A percentile compares a stretch with the other conserved stretches of the same genome.
Evolutionary conservation across 2,797 vertebrate genomes (phyloP).

Genomic region (Merluccius polli): DNA sequence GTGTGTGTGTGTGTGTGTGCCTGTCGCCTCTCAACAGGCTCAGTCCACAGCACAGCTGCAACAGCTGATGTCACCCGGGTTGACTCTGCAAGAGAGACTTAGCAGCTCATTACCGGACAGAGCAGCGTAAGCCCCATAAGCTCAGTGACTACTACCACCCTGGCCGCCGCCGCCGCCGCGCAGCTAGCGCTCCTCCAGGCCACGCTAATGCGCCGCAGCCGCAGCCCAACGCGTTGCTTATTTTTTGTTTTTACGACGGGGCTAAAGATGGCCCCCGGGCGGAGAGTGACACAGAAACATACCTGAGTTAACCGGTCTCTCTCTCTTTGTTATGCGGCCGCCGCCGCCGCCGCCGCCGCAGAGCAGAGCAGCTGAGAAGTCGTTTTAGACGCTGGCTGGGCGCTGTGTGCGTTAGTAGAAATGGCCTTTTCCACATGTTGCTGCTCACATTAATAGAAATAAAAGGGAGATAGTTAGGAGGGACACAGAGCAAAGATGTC

Average conservation of each 20-base stretch:
- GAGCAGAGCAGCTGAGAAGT: constrained; percentile 41
- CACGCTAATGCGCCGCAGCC: constrained; percentile 23
- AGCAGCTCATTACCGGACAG: constrained; percentile 61
- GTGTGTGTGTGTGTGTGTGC: constrained; percentile 15
- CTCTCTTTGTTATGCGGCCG: constrained; percentile 20
- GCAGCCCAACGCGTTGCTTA: not conserved
- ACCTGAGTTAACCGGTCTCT: constrained; percentile 42
- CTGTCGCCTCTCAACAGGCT: constrained; percentile 48
- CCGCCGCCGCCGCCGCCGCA: too few relatives aligned
- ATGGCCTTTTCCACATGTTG: not conserved
- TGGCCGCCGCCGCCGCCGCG: too few relatives aligned
- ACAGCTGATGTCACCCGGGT: constrained; percentile 61
- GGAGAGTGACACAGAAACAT: constrained; percentile 25
- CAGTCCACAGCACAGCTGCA: constrained; percentile 66
- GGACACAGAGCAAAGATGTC: too few relatives aligned
- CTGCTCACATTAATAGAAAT: not conserved
- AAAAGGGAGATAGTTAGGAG: too few relatives aligned
- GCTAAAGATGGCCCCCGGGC: constrained; percentile 20
- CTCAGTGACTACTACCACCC: constrained; percentile 35
- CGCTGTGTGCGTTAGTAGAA: not conserved
- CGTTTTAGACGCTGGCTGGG: too few relatives aligned
- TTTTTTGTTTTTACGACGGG: constrained; percentile 26
- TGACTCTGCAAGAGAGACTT: constrained; percentile 52
- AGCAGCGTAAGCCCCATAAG: constrained; percentile 55
- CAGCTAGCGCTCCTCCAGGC: constrained; percentile 19